Evolutionary conservation across 2,113 vertebrate genomes (phyloP).

Genomic region (Hystrix cristata): DNA sequence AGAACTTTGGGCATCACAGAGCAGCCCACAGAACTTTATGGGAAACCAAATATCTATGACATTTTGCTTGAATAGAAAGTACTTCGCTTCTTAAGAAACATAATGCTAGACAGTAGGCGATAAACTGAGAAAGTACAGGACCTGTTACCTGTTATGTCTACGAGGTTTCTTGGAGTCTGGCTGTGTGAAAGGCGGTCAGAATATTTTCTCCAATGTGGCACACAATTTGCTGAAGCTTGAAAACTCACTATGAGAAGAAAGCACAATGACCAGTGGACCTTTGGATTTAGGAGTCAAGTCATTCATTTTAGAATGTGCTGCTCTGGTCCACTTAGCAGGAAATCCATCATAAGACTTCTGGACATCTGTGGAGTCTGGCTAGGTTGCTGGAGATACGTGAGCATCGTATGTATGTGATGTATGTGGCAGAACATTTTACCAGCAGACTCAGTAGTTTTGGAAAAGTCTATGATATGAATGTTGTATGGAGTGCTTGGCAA

Average conservation of each 20-base stretch:
- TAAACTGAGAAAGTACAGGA: background rate
- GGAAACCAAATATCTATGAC: background rate
- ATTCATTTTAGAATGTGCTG: background rate
- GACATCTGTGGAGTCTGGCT: background rate
- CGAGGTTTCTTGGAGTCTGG: background rate
- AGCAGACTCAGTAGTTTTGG: background rate
- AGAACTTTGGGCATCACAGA: background rate
- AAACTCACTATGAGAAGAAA: background rate
- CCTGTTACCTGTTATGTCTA: background rate
- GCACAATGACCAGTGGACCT: background rate
- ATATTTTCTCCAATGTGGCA: background rate
- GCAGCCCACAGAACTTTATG: background rate
- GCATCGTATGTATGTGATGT: background rate
- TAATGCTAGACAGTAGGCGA: background rate
- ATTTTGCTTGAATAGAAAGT: background rate
- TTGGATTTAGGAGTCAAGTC: background rate
- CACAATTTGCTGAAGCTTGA: background rate
- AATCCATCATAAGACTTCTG: background rate
- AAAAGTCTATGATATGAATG: background rate
- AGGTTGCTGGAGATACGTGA: background rate
- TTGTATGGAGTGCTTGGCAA: background rate
- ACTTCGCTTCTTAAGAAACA: background rate
- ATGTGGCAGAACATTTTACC: background rate
- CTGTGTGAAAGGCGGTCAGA: background rate
- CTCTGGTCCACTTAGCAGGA: background rate